A percentile compares a stretch with the other conserved stretches of the same genome.
These are phyloP conservation scores for Phorcus lineatus DNA, from an alignment of 2,888 invertebrate species.

Conservation along the genomic window DNA sequence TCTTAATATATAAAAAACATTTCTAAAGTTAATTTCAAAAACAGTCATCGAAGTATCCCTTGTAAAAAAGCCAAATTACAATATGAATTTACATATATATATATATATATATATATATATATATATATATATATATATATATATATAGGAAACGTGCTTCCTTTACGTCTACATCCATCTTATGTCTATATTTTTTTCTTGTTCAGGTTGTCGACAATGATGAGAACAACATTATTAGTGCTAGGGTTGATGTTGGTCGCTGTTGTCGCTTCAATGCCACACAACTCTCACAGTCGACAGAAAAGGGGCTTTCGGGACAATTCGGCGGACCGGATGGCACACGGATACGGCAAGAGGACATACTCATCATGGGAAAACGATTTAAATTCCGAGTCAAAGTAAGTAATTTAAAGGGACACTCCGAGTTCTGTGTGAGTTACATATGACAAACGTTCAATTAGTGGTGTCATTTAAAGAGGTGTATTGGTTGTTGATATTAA, in stretches of 20 bases:
- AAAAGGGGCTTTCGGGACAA: slow-evolving; percentile 56
- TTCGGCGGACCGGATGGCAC: slow-evolving; percentile 62
- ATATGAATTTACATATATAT: too few species aligned
- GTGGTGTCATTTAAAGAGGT: too few species aligned
- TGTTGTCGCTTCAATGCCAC: slow-evolving; percentile 40
- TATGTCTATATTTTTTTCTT: not conserved
- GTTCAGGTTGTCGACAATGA: not conserved
- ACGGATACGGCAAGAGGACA: slow-evolving; percentile 65
- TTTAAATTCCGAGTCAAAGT: slow-evolving; percentile 26
- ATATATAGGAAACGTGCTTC: too few species aligned
- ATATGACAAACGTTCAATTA: too few species aligned
- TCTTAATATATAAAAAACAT: too few species aligned
- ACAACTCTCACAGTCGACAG: slow-evolving; percentile 36
- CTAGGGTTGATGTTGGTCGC: slow-evolving; percentile 31
- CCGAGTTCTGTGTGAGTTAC: too few species aligned
- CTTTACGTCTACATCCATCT: not conserved
- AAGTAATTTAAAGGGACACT: not conserved
- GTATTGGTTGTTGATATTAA: too few species aligned
- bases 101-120: too few species aligned
- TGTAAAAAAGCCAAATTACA: too few species aligned
- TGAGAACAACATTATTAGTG: slow-evolving; percentile 23
- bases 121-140: too few species aligned
- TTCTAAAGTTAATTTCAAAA: too few species aligned
- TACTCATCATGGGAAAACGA: slow-evolving; percentile 37
- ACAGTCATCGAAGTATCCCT: too few species aligned